Percentiles rank a stretch among this genome's conserved stretches.
These are phyloP conservation scores for Drosophila neocordata DNA, from an alignment of 1,140 invertebrate genomes.

Conservation along the genomic window DNA sequence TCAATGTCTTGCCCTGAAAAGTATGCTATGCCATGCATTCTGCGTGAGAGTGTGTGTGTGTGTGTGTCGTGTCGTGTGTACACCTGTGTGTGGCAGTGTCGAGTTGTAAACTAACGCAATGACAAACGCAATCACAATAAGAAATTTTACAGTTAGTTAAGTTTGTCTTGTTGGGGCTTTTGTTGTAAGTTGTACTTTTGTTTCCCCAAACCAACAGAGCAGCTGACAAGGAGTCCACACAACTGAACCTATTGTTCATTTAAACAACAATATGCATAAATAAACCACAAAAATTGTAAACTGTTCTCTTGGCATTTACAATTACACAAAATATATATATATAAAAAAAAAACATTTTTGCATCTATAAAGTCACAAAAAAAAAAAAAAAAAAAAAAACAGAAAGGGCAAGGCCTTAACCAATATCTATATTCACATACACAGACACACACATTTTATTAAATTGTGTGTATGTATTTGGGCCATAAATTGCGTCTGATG, in stretches of 20 bases:
- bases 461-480: constrained; percentile 23
- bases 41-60: constrained; percentile 26
- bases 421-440: not conserved
- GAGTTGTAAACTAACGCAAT: constrained; percentile 81
- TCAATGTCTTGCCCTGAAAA: constrained; percentile 46
- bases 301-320: constrained; percentile 24
- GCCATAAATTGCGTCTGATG: constrained; percentile 62
- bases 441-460: not conserved
- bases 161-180: constrained; percentile 73
- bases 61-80: constrained; percentile 14
- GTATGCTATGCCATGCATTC: constrained; percentile 31
- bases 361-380: too few species aligned
- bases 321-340: constrained; percentile 31
- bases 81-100: constrained; percentile 45
- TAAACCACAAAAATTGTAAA: constrained; percentile 38
- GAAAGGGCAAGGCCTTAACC: not conserved
- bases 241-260: constrained; percentile 22
- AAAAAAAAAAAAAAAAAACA: not conserved
- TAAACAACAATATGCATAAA: constrained; percentile 67
- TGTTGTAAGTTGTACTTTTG: constrained; percentile 39
- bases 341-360: not conserved
- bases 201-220: constrained; percentile 19
- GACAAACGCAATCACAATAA: constrained; percentile 81
- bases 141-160: constrained; percentile 81
- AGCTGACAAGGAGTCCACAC: constrained; percentile 1